Percentiles rank a stretch among this genome's conserved stretches.
Evolutionary conservation across 2,797 vertebrate species (phyloP).

Genomic region (Gallinago solitaria): DNA sequence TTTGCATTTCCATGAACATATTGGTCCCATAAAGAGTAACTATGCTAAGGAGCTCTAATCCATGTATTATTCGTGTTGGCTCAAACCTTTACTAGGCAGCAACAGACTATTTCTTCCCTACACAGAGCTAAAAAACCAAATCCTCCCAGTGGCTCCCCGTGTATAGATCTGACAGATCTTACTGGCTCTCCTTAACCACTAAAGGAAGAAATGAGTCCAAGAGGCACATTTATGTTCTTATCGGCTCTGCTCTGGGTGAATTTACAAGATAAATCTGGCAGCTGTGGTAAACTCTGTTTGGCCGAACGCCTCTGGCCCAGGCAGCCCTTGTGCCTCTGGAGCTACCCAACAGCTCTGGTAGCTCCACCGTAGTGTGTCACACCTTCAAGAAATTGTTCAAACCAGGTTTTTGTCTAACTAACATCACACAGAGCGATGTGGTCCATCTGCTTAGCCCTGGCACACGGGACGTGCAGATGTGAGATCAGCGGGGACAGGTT

Average conservation of each 20-base stretch:
- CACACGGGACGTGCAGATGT: neutral
- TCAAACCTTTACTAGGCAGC: neutral
- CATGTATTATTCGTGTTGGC: neutral
- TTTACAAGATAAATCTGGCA: neutral
- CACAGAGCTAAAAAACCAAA: rapidly evolving
- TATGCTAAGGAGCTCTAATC: neutral
- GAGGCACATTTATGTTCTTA: neutral
- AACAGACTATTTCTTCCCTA: neutral
- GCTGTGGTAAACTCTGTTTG: neutral
- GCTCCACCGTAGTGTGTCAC: neutral
- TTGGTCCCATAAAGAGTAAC: neutral
- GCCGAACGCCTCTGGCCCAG: neutral
- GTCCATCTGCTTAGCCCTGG: neutral
- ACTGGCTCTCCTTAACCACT: neutral
- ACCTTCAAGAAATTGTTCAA: neutral
- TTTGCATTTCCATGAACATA: neutral
- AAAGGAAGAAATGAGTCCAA: neutral
- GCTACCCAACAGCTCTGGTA: neutral
- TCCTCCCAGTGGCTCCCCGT: neutral
- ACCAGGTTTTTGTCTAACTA: neutral
- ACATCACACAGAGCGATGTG: rapidly evolving
- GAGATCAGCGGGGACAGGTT: neutral
- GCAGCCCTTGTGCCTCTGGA: neutral
- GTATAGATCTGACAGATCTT: neutral
- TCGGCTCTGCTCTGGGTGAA: neutral